phyloP scores from a whole-genome alignment of 1,140 invertebrate genomes.

The Bombus fervidus region DNA sequence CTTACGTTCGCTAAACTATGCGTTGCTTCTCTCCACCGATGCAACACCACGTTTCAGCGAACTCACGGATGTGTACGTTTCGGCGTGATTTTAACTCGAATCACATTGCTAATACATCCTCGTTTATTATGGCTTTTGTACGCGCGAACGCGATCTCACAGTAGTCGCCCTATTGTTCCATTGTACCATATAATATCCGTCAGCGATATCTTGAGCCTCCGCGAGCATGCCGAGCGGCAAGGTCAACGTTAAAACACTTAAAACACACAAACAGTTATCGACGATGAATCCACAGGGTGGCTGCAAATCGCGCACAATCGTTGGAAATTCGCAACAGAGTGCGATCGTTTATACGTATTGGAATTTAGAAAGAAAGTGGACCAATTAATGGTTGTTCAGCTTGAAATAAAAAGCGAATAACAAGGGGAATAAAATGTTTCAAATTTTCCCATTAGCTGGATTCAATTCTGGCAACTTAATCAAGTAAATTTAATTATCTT shows the following conservation, averaged over 20 bases:
- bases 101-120: constrained; percentile 26
- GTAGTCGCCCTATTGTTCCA: constrained; percentile 60
- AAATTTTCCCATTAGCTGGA: background rate
- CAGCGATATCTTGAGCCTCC: constrained; percentile 55
- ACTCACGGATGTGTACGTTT: constrained; percentile 25
- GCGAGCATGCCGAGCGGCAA: constrained; percentile 33
- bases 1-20: background rate
- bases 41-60: constrained; percentile 9
- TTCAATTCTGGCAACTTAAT: background rate
- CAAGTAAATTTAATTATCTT: background rate
- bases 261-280: constrained; percentile 39
- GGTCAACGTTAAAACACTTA: constrained; percentile 53
- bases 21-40: background rate
- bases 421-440: background rate
- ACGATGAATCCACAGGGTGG: constrained; percentile 11
- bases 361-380: background rate
- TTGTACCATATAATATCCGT: constrained; percentile 61
- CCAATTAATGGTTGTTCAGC: background rate
- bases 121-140: constrained; percentile 50
- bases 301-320: constrained; percentile 15
- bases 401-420: background rate
- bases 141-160: constrained; percentile 49
- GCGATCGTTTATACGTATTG: background rate
- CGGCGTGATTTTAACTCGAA: constrained; percentile 42
- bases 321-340: background rate